A percentile compares a stretch with the other conserved stretches of the same genome.
Conservation (phyloP, 2,113 vertebrate species). For the Amphilophus citrinellus region DNA sequence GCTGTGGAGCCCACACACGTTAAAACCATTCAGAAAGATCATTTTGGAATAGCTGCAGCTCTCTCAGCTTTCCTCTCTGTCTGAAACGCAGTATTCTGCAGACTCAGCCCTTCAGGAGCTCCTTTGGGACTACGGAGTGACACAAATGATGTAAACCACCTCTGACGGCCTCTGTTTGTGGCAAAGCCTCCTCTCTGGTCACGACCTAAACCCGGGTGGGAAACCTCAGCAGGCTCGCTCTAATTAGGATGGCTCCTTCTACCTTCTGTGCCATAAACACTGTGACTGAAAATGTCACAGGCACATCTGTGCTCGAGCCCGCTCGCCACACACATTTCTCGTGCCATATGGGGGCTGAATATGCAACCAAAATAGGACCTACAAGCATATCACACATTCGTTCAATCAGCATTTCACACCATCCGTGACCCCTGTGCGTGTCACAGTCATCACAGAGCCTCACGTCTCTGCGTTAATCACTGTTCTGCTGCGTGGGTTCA, state of each 20-base stretch:
- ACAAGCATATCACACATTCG: conserved; percentile 49
- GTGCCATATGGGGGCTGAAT: conserved; percentile 74
- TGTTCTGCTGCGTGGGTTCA: conserved; percentile 28
- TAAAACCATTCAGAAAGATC: not conserved
- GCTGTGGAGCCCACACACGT: too few species aligned
- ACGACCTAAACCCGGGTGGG: not conserved
- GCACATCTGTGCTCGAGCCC: conserved; percentile 3
- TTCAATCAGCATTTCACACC: conserved; percentile 34
- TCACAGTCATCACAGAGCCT: conserved; percentile 47
- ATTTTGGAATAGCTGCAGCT: not conserved
- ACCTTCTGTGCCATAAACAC: conserved; percentile 57
- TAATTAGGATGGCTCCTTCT: not conserved
- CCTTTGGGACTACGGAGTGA: not conserved
- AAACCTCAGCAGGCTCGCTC: not conserved
- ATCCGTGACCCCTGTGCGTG: conserved; percentile 32
- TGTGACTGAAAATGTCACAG: conserved; percentile 3
- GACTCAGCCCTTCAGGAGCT: not conserved
- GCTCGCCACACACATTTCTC: conserved; percentile 21
- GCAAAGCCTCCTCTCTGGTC: conserved; percentile 19
- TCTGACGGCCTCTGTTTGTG: not conserved
- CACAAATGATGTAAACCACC: not conserved
- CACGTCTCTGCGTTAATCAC: conserved; percentile 54
- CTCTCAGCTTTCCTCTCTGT: too few species aligned
- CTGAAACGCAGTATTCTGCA: not conserved
- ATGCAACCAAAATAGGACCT: conserved; percentile 66